These are phyloP conservation scores for Fulmarus glacialis DNA, from an alignment of 2,113 vertebrate species.

Conservation along the genomic window DNA sequence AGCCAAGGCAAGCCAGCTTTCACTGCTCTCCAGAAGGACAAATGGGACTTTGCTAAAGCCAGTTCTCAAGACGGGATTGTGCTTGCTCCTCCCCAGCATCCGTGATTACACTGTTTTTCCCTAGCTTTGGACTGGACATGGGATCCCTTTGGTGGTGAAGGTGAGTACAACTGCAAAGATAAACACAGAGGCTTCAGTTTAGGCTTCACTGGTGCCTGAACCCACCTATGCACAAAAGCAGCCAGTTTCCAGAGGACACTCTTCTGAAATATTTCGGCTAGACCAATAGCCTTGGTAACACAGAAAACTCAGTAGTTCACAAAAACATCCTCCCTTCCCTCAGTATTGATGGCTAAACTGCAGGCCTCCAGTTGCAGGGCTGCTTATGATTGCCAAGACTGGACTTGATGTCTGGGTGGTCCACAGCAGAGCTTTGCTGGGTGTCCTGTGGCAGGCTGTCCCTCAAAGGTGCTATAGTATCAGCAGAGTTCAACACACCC, in stretches of 20 bases:
- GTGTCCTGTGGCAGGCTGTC: not conserved
- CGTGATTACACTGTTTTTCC: not conserved
- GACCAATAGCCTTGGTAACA: not conserved
- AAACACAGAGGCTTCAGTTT: not conserved
- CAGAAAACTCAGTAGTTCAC: not conserved
- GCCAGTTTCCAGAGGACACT: not conserved
- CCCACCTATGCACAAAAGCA: not conserved
- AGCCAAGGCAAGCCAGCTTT: not conserved
- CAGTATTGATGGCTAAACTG: not conserved
- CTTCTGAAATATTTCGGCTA: not conserved
- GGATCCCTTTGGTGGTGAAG: not conserved
- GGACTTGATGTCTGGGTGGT: not conserved
- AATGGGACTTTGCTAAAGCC: not conserved
- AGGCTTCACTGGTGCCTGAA: not conserved
- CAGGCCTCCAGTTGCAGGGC: not conserved
- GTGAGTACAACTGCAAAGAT: not conserved
- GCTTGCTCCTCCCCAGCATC: not conserved
- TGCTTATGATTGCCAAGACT: not conserved
- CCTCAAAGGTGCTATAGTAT: not conserved
- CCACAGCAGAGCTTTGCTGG: not conserved
- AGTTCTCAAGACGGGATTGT: fast-evolving
- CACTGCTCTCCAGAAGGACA: not conserved
- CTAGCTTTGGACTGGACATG: not conserved
- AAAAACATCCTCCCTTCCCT: not conserved
- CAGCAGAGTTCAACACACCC: not conserved